These are phyloP conservation scores for Drosophila teissieri DNA, from an alignment of 1,140 invertebrate genomes.

Conservation along the genomic window DNA sequence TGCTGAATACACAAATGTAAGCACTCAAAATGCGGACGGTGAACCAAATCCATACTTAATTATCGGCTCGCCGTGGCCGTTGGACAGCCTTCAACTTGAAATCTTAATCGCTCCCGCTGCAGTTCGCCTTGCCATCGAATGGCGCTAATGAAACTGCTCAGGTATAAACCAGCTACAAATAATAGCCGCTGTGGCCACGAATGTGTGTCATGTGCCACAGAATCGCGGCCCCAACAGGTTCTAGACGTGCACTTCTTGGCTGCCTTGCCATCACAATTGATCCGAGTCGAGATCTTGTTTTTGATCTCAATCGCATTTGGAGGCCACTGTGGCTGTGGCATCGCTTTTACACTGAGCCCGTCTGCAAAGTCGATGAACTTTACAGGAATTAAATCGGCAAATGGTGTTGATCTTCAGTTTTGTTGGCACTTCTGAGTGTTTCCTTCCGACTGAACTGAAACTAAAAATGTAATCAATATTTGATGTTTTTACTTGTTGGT, in stretches of 20 bases:
- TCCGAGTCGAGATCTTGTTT: conserved; percentile 31
- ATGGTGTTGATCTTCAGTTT: conserved; percentile 23
- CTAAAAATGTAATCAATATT: too few species aligned
- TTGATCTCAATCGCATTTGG: not conserved
- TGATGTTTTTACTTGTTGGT: too few species aligned
- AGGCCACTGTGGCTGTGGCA: conserved; percentile 18
- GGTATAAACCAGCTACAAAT: conserved; percentile 22
- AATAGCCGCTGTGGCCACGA: conserved; percentile 5
- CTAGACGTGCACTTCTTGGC: conserved; percentile 42
- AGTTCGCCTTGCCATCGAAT: conserved; percentile 44
- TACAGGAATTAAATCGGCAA: conserved; percentile 42
- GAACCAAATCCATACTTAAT: conserved; percentile 75
- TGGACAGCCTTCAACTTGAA: conserved; percentile 76
- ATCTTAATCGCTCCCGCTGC: conserved; percentile 38
- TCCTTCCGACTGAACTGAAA: not conserved
- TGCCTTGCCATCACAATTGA: conserved; percentile 36
- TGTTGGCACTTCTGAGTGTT: conserved; percentile 43
- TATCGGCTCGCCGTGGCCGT: conserved; percentile 42
- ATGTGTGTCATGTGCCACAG: conserved; percentile 54
- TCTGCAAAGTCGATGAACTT: conserved; percentile 67
- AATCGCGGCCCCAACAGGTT: conserved; percentile 49
- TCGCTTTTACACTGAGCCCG: conserved; percentile 7
- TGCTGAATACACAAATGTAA: conserved; percentile 12
- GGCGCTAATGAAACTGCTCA: conserved; percentile 38
- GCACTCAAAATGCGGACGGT: conserved; percentile 70